Percentiles rank a stretch among this genome's conserved stretches.
These are phyloP conservation scores for Doryteuthis pealeii DNA, from an alignment of 1,140 invertebrate genomes.

Conservation along the genomic window DNA sequence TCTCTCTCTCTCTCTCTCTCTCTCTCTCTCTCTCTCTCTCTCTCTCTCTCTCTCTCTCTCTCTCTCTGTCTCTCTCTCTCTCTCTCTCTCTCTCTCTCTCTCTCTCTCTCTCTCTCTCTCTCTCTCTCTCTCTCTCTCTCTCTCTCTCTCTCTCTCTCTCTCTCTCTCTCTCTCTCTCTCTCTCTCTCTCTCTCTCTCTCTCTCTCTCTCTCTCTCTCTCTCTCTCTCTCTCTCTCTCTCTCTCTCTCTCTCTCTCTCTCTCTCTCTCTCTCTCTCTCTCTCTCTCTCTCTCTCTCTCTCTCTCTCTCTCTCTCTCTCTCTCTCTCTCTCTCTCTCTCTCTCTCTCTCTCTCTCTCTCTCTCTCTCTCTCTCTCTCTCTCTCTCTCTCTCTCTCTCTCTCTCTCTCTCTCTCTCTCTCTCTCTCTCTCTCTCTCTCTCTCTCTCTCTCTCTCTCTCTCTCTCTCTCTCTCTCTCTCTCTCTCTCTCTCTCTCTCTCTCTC, in stretches of 20 bases:
- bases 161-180: background rate
- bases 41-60: background rate
- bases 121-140: background rate
- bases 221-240: background rate
- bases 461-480: slow-evolving; percentile 10
- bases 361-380: slow-evolving; percentile 21
- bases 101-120: background rate
- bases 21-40: background rate
- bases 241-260: slow-evolving; percentile 20
- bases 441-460: background rate
- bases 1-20: background rate
- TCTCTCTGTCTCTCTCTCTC: background rate
- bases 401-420: slow-evolving; percentile 10
- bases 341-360: slow-evolving; percentile 17
- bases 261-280: slow-evolving; percentile 18
- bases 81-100: background rate
- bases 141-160: background rate
- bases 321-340: slow-evolving; percentile 11
- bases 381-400: slow-evolving; percentile 16
- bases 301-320: slow-evolving; percentile 12
- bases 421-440: slow-evolving; percentile 1
- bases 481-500: slow-evolving; percentile 24
- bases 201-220: background rate
- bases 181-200: background rate
- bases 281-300: slow-evolving; percentile 11